These are phyloP conservation scores for Leptodactylus fuscus DNA, from an alignment of 2,113 vertebrate species.

Conservation along the genomic window DNA sequence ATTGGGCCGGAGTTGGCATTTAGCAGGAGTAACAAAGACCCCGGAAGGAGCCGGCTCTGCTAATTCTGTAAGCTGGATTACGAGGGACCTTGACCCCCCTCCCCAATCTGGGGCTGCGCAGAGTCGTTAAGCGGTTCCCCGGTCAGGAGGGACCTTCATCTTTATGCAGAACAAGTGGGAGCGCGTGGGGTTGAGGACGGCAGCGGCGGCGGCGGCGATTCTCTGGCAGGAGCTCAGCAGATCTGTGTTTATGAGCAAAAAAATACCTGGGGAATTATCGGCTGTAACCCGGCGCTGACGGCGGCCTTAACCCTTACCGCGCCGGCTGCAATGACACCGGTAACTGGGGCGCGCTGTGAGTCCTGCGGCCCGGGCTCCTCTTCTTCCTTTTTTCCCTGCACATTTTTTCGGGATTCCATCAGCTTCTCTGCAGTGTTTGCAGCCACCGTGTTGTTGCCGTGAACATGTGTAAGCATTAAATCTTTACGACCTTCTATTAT, in stretches of 20 bases:
- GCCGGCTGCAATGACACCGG: no score
- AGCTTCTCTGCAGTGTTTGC: no score
- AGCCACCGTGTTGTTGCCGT: no score
- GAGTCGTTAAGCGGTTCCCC: not conserved
- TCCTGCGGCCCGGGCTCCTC: no score
- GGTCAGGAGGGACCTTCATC: not conserved
- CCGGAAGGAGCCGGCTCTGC: not conserved
- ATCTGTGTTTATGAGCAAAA: not conserved
- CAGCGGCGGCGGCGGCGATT: not conserved
- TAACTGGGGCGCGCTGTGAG: no score
- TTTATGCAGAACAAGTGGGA: conserved; percentile 5
- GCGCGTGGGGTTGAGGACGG: not conserved
- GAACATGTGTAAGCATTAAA: no score
- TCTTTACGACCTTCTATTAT: no score
- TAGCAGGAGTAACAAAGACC: conserved; percentile 20
- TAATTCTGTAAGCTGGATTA: not conserved
- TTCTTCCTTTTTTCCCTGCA: no score
- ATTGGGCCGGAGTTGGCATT: conserved; percentile 36
- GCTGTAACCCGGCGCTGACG: not conserved
- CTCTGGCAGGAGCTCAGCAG: conserved; percentile 2
- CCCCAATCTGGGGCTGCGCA: not conserved
- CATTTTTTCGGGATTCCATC: no score
- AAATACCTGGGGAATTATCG: not conserved
- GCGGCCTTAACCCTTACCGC: not conserved
- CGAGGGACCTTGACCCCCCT: not conserved